phyloP scores from a whole-genome alignment of 2,888 invertebrate species.

The Melikaiella ostensackeni region DNA sequence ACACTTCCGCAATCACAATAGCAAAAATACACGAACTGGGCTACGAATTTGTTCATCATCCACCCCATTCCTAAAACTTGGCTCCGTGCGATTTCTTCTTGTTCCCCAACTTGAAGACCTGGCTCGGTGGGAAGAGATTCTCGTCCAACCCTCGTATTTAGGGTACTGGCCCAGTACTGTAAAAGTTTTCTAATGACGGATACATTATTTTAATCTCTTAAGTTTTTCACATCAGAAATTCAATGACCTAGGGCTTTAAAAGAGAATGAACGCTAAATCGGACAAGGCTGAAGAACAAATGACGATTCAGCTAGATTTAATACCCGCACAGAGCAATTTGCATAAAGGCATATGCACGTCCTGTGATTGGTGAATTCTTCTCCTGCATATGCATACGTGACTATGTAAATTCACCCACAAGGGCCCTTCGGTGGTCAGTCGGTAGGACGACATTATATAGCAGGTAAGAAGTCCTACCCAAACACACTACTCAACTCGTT shows the following conservation, averaged over 20 bases:
- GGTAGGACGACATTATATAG: constrained; percentile 26
- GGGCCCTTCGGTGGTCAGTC: constrained; percentile 23
- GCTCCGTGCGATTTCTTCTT: no score
- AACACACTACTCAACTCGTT: constrained; percentile 23
- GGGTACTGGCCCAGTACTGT: no score
- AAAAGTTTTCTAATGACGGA: no score
- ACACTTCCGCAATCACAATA: no score
- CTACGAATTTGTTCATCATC: no score
- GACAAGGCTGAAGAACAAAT: constrained; percentile 8
- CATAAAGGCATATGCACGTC: constrained; percentile 27
- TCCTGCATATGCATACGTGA: constrained; percentile 33
- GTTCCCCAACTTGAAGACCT: no score
- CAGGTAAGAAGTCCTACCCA: constrained; percentile 25
- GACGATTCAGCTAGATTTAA: not conserved
- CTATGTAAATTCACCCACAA: constrained; percentile 14
- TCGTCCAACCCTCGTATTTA: no score
- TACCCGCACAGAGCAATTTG: constrained; percentile 14
- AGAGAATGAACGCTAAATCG: not conserved
- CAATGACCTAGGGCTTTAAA: not conserved
- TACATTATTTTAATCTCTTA: not conserved
- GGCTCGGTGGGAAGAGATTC: no score
- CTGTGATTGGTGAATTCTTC: constrained; percentile 25
- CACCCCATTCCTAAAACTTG: no score
- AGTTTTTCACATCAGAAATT: not conserved
- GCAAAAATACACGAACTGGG: no score